A percentile compares a stretch with the other conserved stretches of the same genome.
Evolutionary conservation across 2,113 vertebrate genomes (phyloP).

Genomic region (Onychostoma macrolepis): DNA sequence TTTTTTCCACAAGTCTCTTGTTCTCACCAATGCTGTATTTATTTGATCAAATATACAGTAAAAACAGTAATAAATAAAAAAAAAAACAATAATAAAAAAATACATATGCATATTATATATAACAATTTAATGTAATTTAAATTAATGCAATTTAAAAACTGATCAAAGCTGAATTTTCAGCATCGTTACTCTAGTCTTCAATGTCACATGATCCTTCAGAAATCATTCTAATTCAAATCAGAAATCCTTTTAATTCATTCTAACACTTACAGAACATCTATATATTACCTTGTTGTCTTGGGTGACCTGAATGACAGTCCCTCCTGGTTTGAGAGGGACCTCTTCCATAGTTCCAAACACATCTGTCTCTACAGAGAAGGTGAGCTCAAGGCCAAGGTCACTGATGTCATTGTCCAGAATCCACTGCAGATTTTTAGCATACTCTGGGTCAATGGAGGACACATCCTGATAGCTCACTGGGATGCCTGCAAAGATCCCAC

Average conservation of each 20-base stretch:
- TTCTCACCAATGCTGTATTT: too few species aligned
- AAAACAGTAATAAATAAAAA: too few species aligned
- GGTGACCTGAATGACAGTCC: slow-evolving; percentile 90
- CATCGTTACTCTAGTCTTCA: neutral
- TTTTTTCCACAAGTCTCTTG: too few species aligned
- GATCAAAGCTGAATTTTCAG: neutral
- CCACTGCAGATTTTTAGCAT: slow-evolving; percentile 98
- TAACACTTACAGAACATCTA: neutral
- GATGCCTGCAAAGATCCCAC: slow-evolving; percentile 82
- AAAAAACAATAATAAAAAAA: too few species aligned
- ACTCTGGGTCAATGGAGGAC: slow-evolving; percentile 97
- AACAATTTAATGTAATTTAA: too few species aligned
- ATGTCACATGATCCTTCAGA: neutral
- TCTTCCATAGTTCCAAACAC: slow-evolving; percentile 98
- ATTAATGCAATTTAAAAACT: too few species aligned
- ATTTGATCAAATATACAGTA: too few species aligned
- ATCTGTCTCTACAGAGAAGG: slow-evolving; percentile 96
- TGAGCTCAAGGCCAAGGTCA: slow-evolving; percentile 93
- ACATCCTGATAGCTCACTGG: slow-evolving; percentile 99
- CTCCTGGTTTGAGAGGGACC: slow-evolving; percentile 92
- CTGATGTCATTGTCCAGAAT: slow-evolving; percentile 99
- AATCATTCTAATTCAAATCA: neutral
- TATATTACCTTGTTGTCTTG: slow-evolving; percentile 92
- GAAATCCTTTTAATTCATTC: too few species aligned
- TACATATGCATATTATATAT: too few species aligned